Evolutionary conservation across 2,797 vertebrate species (phyloP).

Genomic region (Neomorphus geoffroyi): DNA sequence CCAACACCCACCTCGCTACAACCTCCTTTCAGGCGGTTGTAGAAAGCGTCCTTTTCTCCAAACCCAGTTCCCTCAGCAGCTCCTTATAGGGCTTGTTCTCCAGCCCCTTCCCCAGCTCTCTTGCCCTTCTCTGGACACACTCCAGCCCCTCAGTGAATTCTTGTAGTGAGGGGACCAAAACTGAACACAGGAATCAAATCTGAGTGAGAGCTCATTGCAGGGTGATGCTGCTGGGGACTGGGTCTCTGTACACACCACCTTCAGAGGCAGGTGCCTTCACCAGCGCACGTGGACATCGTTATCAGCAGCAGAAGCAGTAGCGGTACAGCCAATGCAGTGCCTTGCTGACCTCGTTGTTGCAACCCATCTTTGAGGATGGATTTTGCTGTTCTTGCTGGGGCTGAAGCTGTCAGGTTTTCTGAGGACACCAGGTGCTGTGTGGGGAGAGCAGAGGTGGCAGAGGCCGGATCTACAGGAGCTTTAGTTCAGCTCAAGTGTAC

Average conservation of each 20-base stretch:
- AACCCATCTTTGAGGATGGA: not conserved
- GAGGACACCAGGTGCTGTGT: not conserved
- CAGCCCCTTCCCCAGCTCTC: too few species aligned
- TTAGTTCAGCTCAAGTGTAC: not conserved
- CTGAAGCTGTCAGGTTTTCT: not conserved
- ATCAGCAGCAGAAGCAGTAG: not conserved
- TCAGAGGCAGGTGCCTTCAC: not conserved
- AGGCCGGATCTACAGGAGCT: not conserved
- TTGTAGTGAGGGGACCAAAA: too few species aligned
- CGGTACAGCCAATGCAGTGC: accelerated
- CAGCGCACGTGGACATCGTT: accelerated
- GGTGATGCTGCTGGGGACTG: not conserved
- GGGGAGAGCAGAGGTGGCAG: not conserved
- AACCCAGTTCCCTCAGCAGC: too few species aligned
- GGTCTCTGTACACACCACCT: accelerated
- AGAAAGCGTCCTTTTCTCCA: too few species aligned
- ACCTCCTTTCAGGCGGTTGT: too few species aligned
- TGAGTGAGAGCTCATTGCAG: not conserved
- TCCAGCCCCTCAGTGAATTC: too few species aligned
- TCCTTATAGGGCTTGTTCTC: too few species aligned
- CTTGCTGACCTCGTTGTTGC: not conserved
- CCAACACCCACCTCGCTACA: too few species aligned
- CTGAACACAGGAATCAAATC: too few species aligned
- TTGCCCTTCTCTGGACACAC: too few species aligned
- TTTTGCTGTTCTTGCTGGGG: not conserved